Evolutionary conservation across 2,888 invertebrate genomes (phyloP).

Genomic region (Athalia rosae): DNA sequence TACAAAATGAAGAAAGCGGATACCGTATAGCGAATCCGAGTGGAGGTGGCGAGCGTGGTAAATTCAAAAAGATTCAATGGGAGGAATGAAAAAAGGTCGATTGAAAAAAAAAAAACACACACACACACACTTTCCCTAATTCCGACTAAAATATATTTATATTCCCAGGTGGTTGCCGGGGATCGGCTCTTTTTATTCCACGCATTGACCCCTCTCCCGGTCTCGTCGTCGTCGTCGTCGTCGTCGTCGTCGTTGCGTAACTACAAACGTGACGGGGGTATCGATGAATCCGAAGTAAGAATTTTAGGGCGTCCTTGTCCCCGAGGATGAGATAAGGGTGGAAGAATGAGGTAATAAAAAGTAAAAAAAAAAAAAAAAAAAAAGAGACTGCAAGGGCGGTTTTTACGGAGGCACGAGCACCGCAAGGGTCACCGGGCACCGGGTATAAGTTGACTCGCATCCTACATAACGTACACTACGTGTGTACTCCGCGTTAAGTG

Average conservation of each 20-base stretch:
- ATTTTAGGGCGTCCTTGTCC: slow-evolving; percentile 31
- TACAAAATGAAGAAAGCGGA: no score
- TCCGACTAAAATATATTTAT: slow-evolving; percentile 24
- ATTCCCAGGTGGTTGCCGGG: slow-evolving; percentile 14
- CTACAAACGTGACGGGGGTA: slow-evolving; percentile 21
- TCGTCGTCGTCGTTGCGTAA: not conserved
- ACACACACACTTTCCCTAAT: slow-evolving; percentile 6
- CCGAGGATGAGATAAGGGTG: not conserved
- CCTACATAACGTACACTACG: not conserved
- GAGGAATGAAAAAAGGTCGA: not conserved
- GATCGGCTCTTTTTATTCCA: not conserved
- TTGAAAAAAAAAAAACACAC: not conserved
- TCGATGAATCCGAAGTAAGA: not conserved
- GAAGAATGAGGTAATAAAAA: slow-evolving; percentile 1
- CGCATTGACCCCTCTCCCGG: slow-evolving; percentile 23
- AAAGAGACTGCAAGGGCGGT: no score
- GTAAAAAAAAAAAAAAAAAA: not conserved
- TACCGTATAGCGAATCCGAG: no score
- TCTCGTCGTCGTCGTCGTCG: not conserved
- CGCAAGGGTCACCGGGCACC: no score
- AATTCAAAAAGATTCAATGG: not conserved
- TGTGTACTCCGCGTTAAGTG: not conserved
- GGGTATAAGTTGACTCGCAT: no score
- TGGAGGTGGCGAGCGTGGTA: no score
- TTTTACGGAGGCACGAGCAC: no score